A percentile compares a stretch with the other conserved stretches of the same genome.
Conservation (phyloP, 2,797 vertebrate genomes). For the Mallotus villosus region DNA sequence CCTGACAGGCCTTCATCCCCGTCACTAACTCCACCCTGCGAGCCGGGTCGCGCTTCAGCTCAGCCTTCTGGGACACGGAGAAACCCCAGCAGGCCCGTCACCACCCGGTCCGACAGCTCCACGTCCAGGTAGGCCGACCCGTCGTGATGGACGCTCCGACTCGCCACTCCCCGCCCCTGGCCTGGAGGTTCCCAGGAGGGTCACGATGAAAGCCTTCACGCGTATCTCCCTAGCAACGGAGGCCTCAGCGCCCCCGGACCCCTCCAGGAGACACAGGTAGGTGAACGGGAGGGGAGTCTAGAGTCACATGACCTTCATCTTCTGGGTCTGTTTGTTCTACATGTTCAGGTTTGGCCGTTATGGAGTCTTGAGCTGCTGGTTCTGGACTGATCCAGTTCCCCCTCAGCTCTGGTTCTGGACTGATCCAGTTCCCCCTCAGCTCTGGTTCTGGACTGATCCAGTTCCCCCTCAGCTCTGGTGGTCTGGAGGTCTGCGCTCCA, state of each 20-base stretch:
- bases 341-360: neutral
- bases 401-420: neutral
- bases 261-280: conserved; percentile 82
- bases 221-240: conserved; percentile 56
- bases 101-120: conserved; percentile 83
- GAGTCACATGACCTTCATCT: conserved; percentile 42
- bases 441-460: neutral
- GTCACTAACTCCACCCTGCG: conserved; percentile 73
- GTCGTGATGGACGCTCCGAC: conserved; percentile 89
- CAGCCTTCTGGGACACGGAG: conserved; percentile 83
- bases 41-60: conserved; percentile 80
- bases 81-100: conserved; percentile 89
- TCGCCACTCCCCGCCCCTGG: conserved; percentile 78
- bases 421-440: too few species aligned
- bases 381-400: too few species aligned
- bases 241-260: conserved; percentile 45
- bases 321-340: neutral
- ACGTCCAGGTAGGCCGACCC: conserved; percentile 90
- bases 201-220: conserved; percentile 94
- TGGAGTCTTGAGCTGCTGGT: neutral
- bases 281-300: conserved; percentile 83
- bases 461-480: neutral
- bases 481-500: neutral
- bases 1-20: conserved; percentile 89
- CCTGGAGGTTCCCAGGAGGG: conserved; percentile 85